These are phyloP conservation scores for Heteromormyrus szaboi DNA, from an alignment of 2,797 vertebrate species.

Conservation along the genomic window DNA sequence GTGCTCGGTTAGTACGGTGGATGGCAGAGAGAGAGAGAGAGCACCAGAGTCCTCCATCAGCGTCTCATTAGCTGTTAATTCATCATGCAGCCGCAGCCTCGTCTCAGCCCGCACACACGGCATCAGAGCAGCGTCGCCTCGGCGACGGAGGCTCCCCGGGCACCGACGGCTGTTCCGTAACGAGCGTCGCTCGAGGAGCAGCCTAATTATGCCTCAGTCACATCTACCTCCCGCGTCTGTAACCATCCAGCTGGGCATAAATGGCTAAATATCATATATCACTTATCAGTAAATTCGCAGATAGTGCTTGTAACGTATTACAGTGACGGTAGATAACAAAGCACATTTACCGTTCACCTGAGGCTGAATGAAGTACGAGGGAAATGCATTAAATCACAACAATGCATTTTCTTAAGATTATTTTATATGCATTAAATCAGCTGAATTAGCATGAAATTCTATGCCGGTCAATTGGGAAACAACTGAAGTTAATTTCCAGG, in stretches of 20 bases:
- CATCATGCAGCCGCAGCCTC: neutral
- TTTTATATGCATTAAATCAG: neutral
- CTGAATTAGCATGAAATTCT: neutral
- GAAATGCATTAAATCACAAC: neutral
- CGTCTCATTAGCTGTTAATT: slow-evolving; percentile 6
- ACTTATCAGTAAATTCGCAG: neutral
- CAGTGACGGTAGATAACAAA: neutral
- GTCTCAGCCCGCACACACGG: neutral
- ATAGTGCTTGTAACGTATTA: neutral
- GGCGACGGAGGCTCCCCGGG: neutral
- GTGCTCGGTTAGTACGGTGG: slow-evolving; percentile 56
- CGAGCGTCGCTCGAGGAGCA: neutral
- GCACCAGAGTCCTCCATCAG: slow-evolving; percentile 4
- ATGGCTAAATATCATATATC: neutral
- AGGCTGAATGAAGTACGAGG: neutral
- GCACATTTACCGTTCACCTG: neutral
- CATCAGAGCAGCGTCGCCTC: neutral
- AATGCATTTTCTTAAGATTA: neutral
- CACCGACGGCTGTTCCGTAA: neutral
- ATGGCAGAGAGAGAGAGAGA: slow-evolving; percentile 1
- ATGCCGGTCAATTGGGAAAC: neutral
- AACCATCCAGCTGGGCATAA: neutral
- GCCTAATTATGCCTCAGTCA: neutral
- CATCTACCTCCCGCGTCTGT: neutral
- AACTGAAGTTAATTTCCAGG: neutral